Base-by-base conservation (phyloP, 2,797 vertebrate genomes). In the Liasis olivaceus region DNA sequence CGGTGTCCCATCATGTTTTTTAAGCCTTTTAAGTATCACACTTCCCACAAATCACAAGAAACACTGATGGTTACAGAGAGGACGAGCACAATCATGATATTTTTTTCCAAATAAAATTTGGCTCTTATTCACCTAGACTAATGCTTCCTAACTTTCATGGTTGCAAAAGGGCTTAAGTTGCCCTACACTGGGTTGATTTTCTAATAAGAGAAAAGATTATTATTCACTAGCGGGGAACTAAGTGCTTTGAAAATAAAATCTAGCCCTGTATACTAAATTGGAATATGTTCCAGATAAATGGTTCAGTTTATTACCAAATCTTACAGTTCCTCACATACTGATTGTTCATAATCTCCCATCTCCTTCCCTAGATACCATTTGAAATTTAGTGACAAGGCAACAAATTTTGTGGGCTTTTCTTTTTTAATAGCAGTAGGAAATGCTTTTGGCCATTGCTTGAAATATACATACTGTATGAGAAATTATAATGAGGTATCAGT, bases 201-300 rank as follows among this genome's bases (percentile, higher is more conserved):
- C 59, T 84, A 31, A 81, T 88, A 86, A 56, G 47, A 81, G 28
- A 87, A 90, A 88, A 51, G 63, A 88, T 64, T 85, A 81, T 90
- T 81, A 90, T 88, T 81, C n/a, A 81, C 66, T 59, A 90, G 59
- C 64, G 85, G 89, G n/a, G 59, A 93, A 28, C 63, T 90, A 90
- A 93, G 47, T 88, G 56, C 66, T 87, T 93, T 90, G 42, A 90
- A 87, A 90, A 93, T 84, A 77, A 93, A 81, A 63, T 63, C 59
- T 9, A 42, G 47, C 31, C 51, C 66, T 64, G 63, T 88, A 56
- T 81, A 88, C 66, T 63, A 59, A 90, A 90, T 90, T 85, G 42
- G 31, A 36, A 87, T 63, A 63, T 42, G 85, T 28, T 93, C 90
- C 85, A 87, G 59, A 90, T 63, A 88, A 93, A 81, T 81, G 89